Evolutionary conservation across 2,888 invertebrate genomes (phyloP).

Genomic region (Rhagonycha lutea): DNA sequence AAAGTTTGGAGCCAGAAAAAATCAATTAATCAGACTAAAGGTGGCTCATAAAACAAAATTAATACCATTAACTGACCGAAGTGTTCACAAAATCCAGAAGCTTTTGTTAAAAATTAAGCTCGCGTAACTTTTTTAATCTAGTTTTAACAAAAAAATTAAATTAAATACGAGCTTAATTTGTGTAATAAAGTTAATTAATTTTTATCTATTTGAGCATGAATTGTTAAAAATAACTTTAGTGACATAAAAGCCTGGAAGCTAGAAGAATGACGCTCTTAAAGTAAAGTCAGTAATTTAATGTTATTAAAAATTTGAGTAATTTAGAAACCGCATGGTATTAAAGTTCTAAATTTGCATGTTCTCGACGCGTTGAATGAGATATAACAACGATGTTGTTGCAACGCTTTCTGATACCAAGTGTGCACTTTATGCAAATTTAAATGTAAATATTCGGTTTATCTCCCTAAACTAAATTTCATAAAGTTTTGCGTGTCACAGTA

Average conservation of each 20-base stretch:
- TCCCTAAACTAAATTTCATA: conserved; percentile 7
- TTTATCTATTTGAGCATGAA: neutral
- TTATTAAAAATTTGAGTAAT: conserved; percentile 4
- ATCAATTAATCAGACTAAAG: neutral
- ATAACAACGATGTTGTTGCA: conserved; percentile 27
- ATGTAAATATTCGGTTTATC: conserved; percentile 14
- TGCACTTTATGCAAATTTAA: conserved; percentile 26
- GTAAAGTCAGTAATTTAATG: conserved; percentile 9
- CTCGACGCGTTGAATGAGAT: conserved; percentile 12
- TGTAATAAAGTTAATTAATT: neutral
- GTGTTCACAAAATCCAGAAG: neutral
- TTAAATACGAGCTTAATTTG: neutral
- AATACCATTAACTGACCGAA: neutral
- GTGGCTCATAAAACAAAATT: neutral
- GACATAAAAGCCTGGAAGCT: neutral
- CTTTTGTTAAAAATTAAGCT: neutral
- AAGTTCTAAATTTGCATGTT: conserved; percentile 18
- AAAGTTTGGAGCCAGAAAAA: neutral
- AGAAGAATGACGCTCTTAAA: neutral
- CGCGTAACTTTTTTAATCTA: neutral
- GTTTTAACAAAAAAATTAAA: neutral
- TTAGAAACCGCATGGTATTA: conserved; percentile 18
- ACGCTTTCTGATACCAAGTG: conserved; percentile 19
- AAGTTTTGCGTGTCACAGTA: conserved; percentile 3
- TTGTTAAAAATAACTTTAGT: neutral